Evolutionary conservation across 2,888 invertebrate species (phyloP).

Genomic region (Campopleginae sp.): DNA sequence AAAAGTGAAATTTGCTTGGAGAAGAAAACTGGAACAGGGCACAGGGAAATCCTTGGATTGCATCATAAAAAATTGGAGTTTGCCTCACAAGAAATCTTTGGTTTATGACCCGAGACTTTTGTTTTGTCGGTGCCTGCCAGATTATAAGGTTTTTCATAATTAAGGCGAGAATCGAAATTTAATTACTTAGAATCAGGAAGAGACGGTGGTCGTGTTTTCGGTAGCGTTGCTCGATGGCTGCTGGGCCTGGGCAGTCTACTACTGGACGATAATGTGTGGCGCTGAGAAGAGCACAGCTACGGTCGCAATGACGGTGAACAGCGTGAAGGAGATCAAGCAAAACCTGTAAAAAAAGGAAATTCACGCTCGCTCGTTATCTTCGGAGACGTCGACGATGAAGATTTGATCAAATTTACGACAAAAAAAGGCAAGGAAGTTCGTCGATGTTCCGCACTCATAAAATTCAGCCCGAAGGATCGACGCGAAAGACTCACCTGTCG

Average conservation of each 20-base stretch:
- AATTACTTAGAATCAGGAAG: constrained; percentile 73
- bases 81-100: too few species aligned
- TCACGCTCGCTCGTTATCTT: background rate
- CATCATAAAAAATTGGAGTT: too few species aligned
- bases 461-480: too few species aligned
- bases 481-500: constrained; percentile 88
- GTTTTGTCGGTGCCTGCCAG: too few species aligned
- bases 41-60: background rate
- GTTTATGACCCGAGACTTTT: too few species aligned
- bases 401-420: background rate
- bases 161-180: background rate
- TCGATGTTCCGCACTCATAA: too few species aligned
- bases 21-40: background rate
- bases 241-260: constrained; percentile 84
- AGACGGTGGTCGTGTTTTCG: constrained; percentile 71
- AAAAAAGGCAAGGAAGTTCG: constrained; percentile 6
- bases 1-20: background rate
- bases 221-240: constrained; percentile 77
- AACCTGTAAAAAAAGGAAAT: constrained; percentile 86
- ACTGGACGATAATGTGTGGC: constrained; percentile 98
- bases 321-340: constrained; percentile 97
- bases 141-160: background rate
- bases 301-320: constrained; percentile 97
- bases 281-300: constrained; percentile 96
- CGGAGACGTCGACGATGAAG: background rate